Evolutionary conservation across 2,888 invertebrate species (phyloP), one percentile per base, ranked within the genome.

Genomic region (Trachelus tabidus): DNA sequence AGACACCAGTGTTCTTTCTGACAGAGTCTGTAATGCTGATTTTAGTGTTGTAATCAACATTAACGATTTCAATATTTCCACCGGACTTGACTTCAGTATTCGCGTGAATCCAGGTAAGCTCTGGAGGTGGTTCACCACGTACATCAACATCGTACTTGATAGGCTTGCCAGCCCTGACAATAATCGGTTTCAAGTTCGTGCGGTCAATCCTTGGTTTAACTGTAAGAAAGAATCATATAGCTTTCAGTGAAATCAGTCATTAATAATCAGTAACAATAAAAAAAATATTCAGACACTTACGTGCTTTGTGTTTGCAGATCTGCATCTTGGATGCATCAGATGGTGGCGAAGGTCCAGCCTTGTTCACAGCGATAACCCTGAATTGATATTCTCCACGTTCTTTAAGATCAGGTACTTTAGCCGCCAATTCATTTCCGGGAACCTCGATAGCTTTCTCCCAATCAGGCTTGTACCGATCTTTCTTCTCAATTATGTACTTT

Each of bases 161-260:
- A 0, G 95, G 94, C 92, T 98, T 98, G 68, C 98, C 98, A 81
- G 97, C 97, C 85, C 98, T 96, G 23, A 99, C 96, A 15, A 96
- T 95, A 73, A 98, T 93, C 74, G 97, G 95, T 91, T 98, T 98
- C 83, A 99, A 93, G 92, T 98, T 98, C 4, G 98, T 97, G 85
- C 98, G 95, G 92, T 99, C 98, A 91, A 99, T 99, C 90, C 97
- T 96, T 69, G 99, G 99, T 92, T 99, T 98, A 91, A 99, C 98
- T 98, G 89, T 69, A 91, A 90, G 75, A 73, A 34, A 78, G 11
- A 73, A 34, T 79, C 78, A 75, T 79, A 69, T 69, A 68, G 68
- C 71, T 76, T 77, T 73, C 34, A 79, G 73, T 73, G 73, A 34
- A 31, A 69, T 56, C 9, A 15, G 76, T 68, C 73, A 74, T 79